A percentile compares a stretch with the other conserved stretches of the same genome.
phyloP scores from a whole-genome alignment of 1,140 invertebrate species.

The Stegodyphus mimosarum region DNA sequence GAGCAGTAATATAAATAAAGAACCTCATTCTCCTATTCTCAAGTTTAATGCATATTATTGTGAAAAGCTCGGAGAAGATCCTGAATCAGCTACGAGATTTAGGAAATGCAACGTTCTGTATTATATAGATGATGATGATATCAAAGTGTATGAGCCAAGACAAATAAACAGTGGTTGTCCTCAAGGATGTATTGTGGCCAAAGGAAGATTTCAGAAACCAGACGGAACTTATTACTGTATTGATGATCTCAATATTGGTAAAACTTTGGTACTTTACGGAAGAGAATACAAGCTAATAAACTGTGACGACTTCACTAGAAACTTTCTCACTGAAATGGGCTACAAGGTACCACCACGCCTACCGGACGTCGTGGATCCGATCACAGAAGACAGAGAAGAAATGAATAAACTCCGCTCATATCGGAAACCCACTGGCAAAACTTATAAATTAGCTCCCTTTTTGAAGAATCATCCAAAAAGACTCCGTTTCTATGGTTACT shows the following conservation, averaged over 20 bases:
- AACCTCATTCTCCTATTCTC: background rate
- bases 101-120: slow-evolving; percentile 40
- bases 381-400: slow-evolving; percentile 36
- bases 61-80: slow-evolving; percentile 5
- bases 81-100: slow-evolving; percentile 29
- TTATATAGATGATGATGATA: slow-evolving; percentile 46
- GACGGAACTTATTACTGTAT: slow-evolving; percentile 32
- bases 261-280: slow-evolving; percentile 22
- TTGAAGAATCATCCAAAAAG: slow-evolving; percentile 26
- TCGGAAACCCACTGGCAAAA: slow-evolving; percentile 2
- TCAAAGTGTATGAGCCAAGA: slow-evolving; percentile 46
- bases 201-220: slow-evolving; percentile 17
- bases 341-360: slow-evolving; percentile 11
- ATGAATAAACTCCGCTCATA: slow-evolving; percentile 22
- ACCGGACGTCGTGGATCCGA: slow-evolving; percentile 6
- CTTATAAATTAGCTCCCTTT: slow-evolving; percentile 2
- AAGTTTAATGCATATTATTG: slow-evolving; percentile 23
- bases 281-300: slow-evolving; percentile 26
- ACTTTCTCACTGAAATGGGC: slow-evolving; percentile 44
- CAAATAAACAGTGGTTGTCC: slow-evolving; percentile 25
- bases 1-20: background rate
- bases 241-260: slow-evolving; percentile 44
- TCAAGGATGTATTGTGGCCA: slow-evolving; percentile 34
- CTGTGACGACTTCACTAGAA: slow-evolving; percentile 44
- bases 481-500: slow-evolving; percentile 27